Conservation (phyloP, 2,797 vertebrate genomes). For the Pelobates cultripes region DNA sequence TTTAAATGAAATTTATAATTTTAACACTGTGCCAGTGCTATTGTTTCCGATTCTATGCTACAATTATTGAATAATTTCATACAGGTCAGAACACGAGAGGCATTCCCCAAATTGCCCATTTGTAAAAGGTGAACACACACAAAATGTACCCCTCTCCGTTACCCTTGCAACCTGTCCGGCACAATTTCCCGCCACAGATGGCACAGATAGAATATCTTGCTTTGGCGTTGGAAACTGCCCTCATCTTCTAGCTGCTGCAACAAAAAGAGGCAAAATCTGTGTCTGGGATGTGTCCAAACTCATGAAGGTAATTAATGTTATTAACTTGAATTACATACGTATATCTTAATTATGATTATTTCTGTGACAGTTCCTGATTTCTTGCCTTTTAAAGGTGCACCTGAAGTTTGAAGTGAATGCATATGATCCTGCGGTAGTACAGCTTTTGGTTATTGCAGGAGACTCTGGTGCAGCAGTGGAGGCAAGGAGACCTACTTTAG, state of each 20-base stretch:
- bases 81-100: constrained; percentile 97
- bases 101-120: constrained; percentile 99
- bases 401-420: constrained; percentile 98
- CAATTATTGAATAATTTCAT: background rate
- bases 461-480: constrained; percentile 86
- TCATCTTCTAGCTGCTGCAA: constrained; percentile 94
- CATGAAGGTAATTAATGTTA: constrained; percentile 85
- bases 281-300: constrained; percentile 99
- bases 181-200: constrained; percentile 91
- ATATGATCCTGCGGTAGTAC: constrained; percentile 93
- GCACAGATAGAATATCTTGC: constrained; percentile 92
- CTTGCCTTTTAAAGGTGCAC: constrained; percentile 82
- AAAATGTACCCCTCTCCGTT: constrained; percentile 97
- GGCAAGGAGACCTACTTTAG: constrained; percentile 88
- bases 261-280: constrained; percentile 95
- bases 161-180: constrained; percentile 96
- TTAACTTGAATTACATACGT: too few relatives aligned
- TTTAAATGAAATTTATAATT: too few relatives aligned
- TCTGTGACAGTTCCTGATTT: too few relatives aligned
- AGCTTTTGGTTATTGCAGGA: constrained; percentile 88
- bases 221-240: constrained; percentile 97
- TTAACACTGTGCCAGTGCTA: too few relatives aligned
- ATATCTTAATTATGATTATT: constrained; percentile 7
- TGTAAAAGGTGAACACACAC: constrained; percentile 98
- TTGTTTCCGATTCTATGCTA: too few relatives aligned